Conservation (phyloP, 2,113 vertebrate genomes). For the Paraplagusia blochii region DNA sequence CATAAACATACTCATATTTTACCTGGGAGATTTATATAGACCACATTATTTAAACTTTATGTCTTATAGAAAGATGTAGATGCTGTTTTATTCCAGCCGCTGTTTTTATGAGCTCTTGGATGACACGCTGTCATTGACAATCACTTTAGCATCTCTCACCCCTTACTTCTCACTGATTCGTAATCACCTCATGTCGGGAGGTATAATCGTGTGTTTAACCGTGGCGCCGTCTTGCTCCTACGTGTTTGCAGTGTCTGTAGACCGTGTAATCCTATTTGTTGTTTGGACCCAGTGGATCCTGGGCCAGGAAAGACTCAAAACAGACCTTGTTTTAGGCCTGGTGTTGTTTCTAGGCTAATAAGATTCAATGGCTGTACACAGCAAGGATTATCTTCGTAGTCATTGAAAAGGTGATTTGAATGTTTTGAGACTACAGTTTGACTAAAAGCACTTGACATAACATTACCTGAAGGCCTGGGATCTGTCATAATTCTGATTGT, state of each 20-base stretch:
- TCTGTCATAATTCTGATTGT: too few species aligned
- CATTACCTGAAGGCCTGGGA: not conserved
- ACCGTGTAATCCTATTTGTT: slow-evolving; percentile 56
- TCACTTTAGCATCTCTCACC: slow-evolving; percentile 24
- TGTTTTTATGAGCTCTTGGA: slow-evolving; percentile 5
- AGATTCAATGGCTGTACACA: slow-evolving; percentile 50
- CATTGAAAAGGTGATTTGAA: too few species aligned
- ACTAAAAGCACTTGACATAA: not conserved
- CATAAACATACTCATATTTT: too few species aligned
- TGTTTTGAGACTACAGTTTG: not conserved
- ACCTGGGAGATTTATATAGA: too few species aligned
- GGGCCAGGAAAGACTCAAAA: slow-evolving; percentile 41
- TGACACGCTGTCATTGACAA: slow-evolving; percentile 17
- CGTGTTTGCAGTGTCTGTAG: slow-evolving; percentile 36
- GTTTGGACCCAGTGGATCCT: slow-evolving; percentile 23
- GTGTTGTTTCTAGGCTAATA: slow-evolving; percentile 36
- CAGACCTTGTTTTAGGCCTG: slow-evolving; percentile 39
- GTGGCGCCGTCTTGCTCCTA: not conserved
- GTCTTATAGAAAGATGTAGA: too few species aligned
- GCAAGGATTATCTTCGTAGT: slow-evolving; percentile 37
- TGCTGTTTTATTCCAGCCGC: slow-evolving; percentile 3
- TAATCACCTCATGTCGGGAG: slow-evolving; percentile 25
- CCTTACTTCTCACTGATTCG: slow-evolving; percentile 18
- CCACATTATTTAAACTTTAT: too few species aligned
- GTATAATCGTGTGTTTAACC: slow-evolving; percentile 33